Evolutionary conservation across 2,888 invertebrate genomes (phyloP), one percentile per base, ranked within the genome.

Genomic region (Neoscelio sp.): DNA sequence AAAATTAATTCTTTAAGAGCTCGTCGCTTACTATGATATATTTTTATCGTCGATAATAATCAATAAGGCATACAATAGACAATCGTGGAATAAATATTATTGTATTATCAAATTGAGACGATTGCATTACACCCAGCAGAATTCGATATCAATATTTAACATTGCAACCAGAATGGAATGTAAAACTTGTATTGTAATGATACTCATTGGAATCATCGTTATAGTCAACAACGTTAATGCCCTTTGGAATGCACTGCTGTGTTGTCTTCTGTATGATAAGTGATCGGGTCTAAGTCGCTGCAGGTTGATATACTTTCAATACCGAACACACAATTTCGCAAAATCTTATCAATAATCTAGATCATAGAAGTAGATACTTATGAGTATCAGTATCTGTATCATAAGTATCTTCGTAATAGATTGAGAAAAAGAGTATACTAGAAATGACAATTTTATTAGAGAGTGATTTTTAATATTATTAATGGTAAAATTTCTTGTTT

Each of bases 71-170:
- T 35, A 68, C 68, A 68, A 58, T 68, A 17, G 58, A 46, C 58
- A 35, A 26, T 28, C 33, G 5, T 13, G 35, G 33, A 67, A 35
- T 44, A 33, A 46, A 48, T 58, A 68, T 48, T 38, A 38, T 20
- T 20, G 56, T 26, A 46, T 58, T 68, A 68, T 68, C 56, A 58
- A 68, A 68, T 68, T 46, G 48, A 56, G 35, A 30, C 68, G 68
- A 56, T 58, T 56, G 48, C 26, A 18, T 54, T 46, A 48, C 68
- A 23, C 46, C 23, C 54, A 5, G 54, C 17, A 46, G 35, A 58
- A 68, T 58, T 42, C 64, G 77, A 52, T 83, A 82, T 82, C 82
- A 80, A 84, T 84, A 84, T 83, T 83, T 82, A 83, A 80, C 77
- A 71, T 78, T 50, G 17, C 44, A 60, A 44, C 58, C 33, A 7